phyloP scores from a whole-genome alignment of 2,797 vertebrate species.

The Sternotherus odoratus region DNA sequence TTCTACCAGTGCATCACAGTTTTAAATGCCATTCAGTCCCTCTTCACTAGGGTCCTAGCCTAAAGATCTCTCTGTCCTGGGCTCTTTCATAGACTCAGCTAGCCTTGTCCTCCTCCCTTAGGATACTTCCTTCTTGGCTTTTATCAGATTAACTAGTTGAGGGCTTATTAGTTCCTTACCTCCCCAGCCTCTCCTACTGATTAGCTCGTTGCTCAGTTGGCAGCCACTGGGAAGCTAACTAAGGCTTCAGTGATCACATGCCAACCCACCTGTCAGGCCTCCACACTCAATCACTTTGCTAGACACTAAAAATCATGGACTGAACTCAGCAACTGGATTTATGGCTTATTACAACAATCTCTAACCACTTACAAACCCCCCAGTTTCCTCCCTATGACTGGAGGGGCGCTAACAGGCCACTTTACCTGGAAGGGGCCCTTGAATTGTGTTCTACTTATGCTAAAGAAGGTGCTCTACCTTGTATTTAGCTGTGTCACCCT shows the following conservation, averaged over 20 bases:
- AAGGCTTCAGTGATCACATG: not conserved
- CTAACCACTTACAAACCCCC: not conserved
- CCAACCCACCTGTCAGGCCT: not conserved
- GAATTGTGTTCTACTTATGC: not conserved
- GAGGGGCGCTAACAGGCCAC: not conserved
- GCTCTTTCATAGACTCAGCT: not conserved
- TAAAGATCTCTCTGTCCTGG: too few species aligned
- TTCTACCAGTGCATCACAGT: not conserved
- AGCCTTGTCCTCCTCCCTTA: not conserved
- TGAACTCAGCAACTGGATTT: not conserved
- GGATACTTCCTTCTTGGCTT: not conserved
- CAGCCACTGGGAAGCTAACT: not conserved
- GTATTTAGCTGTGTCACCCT: not conserved
- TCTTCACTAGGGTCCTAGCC: not conserved
- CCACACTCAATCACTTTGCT: not conserved
- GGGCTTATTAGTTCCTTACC: not conserved
- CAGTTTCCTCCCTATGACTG: not conserved
- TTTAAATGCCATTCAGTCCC: not conserved
- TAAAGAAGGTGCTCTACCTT: not conserved
- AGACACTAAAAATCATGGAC: not conserved
- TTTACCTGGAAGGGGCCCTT: not conserved
- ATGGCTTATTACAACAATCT: not conserved
- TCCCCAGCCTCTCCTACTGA: not conserved
- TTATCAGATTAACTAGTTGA: not conserved
- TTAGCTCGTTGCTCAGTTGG: not conserved